Evolutionary conservation across 2,113 vertebrate genomes (phyloP), one percentile per base, ranked within the genome.

Genomic region (Spea bombifrons): DNA sequence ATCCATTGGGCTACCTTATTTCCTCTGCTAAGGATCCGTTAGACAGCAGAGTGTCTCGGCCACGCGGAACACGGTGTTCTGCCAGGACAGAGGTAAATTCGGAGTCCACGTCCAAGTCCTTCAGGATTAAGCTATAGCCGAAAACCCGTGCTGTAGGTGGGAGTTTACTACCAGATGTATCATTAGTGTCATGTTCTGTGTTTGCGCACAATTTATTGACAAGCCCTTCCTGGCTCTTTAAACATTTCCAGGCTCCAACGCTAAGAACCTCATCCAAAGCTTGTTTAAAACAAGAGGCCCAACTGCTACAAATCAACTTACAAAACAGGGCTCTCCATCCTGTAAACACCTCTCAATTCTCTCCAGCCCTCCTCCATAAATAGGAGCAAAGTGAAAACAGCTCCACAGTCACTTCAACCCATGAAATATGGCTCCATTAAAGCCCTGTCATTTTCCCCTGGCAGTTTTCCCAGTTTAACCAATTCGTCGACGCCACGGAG

Each of bases 381-480:
- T 49, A 76, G 75, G 65, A 68, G 48, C 48, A 46, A 49, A 45
- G 66, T 59, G 53, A 53, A 76, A n/a, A 76, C 55, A n/a, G 66
- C 70, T 66, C 70, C 75, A 77, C 53, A 9, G 66, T 71, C 75
- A 70, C 75, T 77, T 46, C 63, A 55, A 68, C 53, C 75, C 75
- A 45, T 77, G 66, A 77, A 77, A 77, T 70, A 77, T 71, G 75
- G 75, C 75, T 77, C 75, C 75, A 77, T 77, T 77, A 77, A 77
- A 70, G 75, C 55, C 7, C 75, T 77, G 75, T 70, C 75, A 70
- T 64, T 63, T 63, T 48, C 66, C 17, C 16, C 75, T 77, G 75
- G 75, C 75, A 43, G 53, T 5, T 7, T 61, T 70, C 75, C 75
- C 75, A 63, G 75, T 77, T 77, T 69, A 77, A 77, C 75, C 75